Percentiles rank a stretch among this genome's conserved stretches.
These are phyloP conservation scores for Clunio marinus DNA, from an alignment of 2,888 invertebrate genomes.

Conservation along the genomic window DNA sequence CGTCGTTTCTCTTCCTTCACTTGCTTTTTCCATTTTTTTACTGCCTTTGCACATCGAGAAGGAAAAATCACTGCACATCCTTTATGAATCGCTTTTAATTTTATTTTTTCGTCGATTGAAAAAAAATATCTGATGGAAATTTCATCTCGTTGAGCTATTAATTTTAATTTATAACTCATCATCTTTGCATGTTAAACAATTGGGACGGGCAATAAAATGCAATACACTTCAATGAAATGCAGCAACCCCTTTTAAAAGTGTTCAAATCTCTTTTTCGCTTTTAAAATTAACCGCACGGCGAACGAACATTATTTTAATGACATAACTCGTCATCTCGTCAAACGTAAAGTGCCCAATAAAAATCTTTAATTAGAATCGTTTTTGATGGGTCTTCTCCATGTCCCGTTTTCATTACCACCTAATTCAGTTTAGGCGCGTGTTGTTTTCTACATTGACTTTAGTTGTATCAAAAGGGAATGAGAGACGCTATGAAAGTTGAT, in stretches of 20 bases:
- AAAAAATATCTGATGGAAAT: background rate
- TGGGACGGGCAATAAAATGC: background rate
- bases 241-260: background rate
- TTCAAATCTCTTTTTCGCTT: background rate
- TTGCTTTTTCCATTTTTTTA: slow-evolving; percentile 1
- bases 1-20: background rate
- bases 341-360: slow-evolving; percentile 29
- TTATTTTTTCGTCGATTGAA: background rate
- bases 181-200: slow-evolving; percentile 19
- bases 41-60: slow-evolving; percentile 1
- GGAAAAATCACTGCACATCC: slow-evolving; percentile 15
- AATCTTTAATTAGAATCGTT: slow-evolving; percentile 36
- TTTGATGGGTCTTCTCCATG: slow-evolving; percentile 7
- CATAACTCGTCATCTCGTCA: background rate
- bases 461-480: background rate
- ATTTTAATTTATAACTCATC: slow-evolving; percentile 25
- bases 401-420: slow-evolving; percentile 21
- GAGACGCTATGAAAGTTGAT: slow-evolving; percentile 1
- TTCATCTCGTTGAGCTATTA: slow-evolving; percentile 7
- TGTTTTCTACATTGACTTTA: background rate
- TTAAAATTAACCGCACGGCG: background rate
- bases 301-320: slow-evolving; percentile 27
- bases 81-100: slow-evolving; percentile 10
- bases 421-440: slow-evolving; percentile 11
- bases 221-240: background rate